Conservation (phyloP, 2,888 invertebrate species). For the Pycnomerus fuliginosus region DNA sequence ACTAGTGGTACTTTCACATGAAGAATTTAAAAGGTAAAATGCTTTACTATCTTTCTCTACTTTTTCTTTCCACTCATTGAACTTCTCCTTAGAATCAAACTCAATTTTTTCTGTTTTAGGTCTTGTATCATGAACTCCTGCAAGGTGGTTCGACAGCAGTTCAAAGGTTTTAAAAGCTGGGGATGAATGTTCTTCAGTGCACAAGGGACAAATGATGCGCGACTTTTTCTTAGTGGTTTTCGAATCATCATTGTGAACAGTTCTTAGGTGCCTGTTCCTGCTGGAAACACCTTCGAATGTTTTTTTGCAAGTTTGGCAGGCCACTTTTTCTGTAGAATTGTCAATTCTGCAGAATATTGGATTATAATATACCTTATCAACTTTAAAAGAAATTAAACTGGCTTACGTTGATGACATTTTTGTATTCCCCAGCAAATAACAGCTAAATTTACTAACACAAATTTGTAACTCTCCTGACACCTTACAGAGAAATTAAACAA, state of each 20-base stretch:
- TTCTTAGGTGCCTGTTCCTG: conserved; percentile 2
- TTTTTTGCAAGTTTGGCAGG: too few species aligned
- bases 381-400: too few species aligned
- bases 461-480: too few species aligned
- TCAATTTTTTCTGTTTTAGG: conserved; percentile 1
- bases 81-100: not conserved
- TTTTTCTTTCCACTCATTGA: conserved; percentile 1
- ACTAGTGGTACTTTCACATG: conserved; percentile 1
- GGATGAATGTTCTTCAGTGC: not conserved
- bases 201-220: not conserved
- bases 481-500: too few species aligned
- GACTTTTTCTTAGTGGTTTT: not conserved
- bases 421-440: too few species aligned
- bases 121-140: not conserved
- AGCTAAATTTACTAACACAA: too few species aligned
- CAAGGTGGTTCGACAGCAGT: not conserved
- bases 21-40: conserved; percentile 4
- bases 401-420: too few species aligned
- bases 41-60: conserved; percentile 3
- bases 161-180: not conserved
- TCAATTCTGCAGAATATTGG: too few species aligned
- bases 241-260: conserved; percentile 1
- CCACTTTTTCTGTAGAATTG: too few species aligned
- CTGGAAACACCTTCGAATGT: conserved; percentile 2
- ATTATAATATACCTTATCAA: too few species aligned